Evolutionary conservation across 1,140 invertebrate genomes (phyloP).

Genomic region (Megathymus violae): DNA sequence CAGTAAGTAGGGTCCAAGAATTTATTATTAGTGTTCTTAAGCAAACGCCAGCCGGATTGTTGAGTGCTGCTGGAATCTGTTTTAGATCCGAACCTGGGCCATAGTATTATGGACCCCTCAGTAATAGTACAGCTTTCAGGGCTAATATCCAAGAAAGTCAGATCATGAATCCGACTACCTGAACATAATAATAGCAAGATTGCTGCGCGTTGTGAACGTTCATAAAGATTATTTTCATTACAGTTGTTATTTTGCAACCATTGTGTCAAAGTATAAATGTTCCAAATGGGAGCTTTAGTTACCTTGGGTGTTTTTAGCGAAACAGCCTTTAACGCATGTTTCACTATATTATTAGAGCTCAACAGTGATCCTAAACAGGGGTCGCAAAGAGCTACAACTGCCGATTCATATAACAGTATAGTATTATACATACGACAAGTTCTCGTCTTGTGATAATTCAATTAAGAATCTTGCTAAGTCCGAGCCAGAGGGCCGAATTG

Average conservation of each 20-base stretch:
- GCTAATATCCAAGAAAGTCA: constrained; percentile 50
- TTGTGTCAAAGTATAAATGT: constrained; percentile 13
- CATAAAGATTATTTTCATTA: not conserved
- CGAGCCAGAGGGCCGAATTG: constrained; percentile 1
- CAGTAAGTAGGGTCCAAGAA: constrained; percentile 15
- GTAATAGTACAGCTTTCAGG: not conserved
- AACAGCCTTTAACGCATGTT: constrained; percentile 22
- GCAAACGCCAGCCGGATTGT: constrained; percentile 33
- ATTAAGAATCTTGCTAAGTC: constrained; percentile 36
- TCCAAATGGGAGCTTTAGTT: constrained; percentile 13
- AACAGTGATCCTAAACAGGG: constrained; percentile 5
- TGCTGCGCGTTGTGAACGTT: constrained; percentile 10
- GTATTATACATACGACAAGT: constrained; percentile 32
- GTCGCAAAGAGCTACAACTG: constrained; percentile 58
- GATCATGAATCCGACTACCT: constrained; percentile 54
- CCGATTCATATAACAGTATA: constrained; percentile 36
- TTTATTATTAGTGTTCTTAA: not conserved
- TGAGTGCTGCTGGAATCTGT: constrained; percentile 6
- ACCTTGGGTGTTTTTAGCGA: constrained; percentile 8
- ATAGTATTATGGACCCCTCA: constrained; percentile 27
- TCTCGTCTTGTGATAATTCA: constrained; percentile 27
- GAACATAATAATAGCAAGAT: constrained; percentile 52
- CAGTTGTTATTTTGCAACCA: not conserved
- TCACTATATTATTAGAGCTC: constrained; percentile 21
- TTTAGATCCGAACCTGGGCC: constrained; percentile 40